Conservation (phyloP, 2,797 vertebrate genomes). For the Anguilla megastoma region DNA sequence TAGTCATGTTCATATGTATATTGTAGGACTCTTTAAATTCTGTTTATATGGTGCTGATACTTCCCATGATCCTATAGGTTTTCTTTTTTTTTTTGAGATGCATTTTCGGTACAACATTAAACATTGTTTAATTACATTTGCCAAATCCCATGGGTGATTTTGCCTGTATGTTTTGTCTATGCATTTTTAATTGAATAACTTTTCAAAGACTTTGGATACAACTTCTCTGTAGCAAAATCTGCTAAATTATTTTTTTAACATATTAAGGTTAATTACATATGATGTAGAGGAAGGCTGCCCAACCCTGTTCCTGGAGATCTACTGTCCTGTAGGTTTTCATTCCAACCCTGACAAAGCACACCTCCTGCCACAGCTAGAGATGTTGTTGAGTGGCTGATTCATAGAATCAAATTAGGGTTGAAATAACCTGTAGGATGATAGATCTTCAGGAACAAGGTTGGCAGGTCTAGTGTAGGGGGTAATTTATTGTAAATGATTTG, state of each 20-base stretch:
- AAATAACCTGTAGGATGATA: no score
- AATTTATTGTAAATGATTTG: not conserved
- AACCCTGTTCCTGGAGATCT: no score
- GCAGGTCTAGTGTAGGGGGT: no score
- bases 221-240: not conserved
- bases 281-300: not conserved
- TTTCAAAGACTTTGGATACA: not conserved
- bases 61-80: not conserved
- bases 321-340: no score
- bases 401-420: no score
- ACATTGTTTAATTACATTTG: not conserved
- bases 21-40: not conserved
- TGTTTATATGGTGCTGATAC: not conserved
- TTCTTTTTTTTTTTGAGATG: no score
- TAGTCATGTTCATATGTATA: not conserved
- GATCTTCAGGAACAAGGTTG: no score
- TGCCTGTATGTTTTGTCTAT: not conserved
- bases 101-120: not conserved
- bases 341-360: no score
- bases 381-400: no score
- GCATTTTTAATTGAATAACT: not conserved
- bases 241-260: not conserved
- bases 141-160: not conserved
- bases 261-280: not conserved
- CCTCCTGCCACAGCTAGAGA: no score